phyloP scores from a whole-genome alignment of 92 coral and sea anemone genomes.

The Umimayanthus kanabou region DNA sequence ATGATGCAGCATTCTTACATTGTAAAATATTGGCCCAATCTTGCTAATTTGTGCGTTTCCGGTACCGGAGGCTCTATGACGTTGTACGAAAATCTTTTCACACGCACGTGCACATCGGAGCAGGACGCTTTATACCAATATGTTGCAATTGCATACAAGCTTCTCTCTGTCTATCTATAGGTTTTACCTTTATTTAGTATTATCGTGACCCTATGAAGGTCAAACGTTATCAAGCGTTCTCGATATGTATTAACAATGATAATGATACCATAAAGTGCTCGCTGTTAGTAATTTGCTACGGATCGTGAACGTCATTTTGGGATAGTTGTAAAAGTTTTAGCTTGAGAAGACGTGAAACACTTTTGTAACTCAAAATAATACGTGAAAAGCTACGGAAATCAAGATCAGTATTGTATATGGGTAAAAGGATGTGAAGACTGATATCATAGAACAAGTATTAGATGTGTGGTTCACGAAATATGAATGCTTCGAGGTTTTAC shows the following conservation, averaged over 20 bases:
- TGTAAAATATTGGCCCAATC: constrained; percentile 8
- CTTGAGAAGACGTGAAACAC: constrained; percentile 21
- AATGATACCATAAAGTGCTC: not conserved
- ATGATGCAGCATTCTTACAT: constrained; percentile 36
- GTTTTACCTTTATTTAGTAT: not conserved
- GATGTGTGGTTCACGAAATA: constrained; percentile 12
- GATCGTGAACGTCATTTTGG: not conserved
- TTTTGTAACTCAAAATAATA: constrained; percentile 8
- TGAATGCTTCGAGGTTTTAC: not conserved
- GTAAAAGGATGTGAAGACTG: constrained; percentile 18
- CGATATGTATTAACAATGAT: not conserved
- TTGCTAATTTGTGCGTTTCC: constrained; percentile 23
- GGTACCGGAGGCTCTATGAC: constrained; percentile 11
- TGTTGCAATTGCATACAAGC: constrained; percentile 11
- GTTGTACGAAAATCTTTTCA: constrained; percentile 17
- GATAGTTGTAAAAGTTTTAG: not conserved
- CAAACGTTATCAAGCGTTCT: not conserved
- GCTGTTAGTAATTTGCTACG: not conserved
- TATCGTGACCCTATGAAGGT: constrained; percentile 14
- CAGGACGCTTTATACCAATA: not conserved
- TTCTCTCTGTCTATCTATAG: not conserved
- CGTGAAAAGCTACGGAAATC: constrained; percentile 37
- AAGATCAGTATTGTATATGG: constrained; percentile 26
- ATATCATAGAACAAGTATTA: not conserved
- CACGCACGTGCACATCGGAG: constrained; percentile 6